Conservation (phyloP, 2,888 invertebrate species). For the Catocala fraxini region DNA sequence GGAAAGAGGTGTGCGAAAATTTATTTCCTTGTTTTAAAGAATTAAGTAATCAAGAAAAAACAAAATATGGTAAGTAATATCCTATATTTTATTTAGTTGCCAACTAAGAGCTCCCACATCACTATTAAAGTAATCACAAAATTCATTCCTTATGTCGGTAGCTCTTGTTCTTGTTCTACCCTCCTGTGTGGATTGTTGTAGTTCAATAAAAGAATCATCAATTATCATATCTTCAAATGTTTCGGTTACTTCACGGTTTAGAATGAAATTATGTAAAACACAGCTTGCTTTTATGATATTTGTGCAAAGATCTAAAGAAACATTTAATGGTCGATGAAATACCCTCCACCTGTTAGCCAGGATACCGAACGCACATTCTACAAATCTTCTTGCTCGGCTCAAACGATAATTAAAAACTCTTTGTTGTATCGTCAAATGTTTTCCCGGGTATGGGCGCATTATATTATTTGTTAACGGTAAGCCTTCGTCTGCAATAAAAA, state of each 20-base stretch:
- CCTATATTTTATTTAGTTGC: constrained; percentile 4
- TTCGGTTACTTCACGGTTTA: constrained; percentile 9
- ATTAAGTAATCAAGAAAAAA: neutral
- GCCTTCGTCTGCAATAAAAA: constrained; percentile 20
- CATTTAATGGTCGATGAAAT: constrained; percentile 9
- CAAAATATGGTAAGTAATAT: neutral
- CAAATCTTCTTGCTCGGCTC: constrained; percentile 9
- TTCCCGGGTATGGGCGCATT: constrained; percentile 18
- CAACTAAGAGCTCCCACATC: constrained; percentile 10
- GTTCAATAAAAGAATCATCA: constrained; percentile 6
- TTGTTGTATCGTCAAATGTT: constrained; percentile 3
- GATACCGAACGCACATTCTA: constrained; percentile 11
- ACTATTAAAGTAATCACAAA: constrained; percentile 19
- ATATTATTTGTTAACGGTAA: constrained; percentile 10
- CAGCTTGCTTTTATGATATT: constrained; percentile 19
- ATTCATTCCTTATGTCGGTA: too few species aligned
- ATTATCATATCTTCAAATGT: constrained; percentile 11
- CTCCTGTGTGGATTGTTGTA: too few species aligned
- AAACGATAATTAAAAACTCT: constrained; percentile 16
- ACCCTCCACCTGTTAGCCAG: constrained; percentile 8
- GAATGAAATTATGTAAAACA: constrained; percentile 15
- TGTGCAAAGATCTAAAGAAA: constrained; percentile 3
- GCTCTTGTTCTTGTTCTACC: too few species aligned
- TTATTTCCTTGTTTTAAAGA: neutral
- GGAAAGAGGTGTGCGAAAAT: constrained; percentile 19